Conservation (phyloP, 2,797 vertebrate species). For the Cossypha niveicapilla region DNA sequence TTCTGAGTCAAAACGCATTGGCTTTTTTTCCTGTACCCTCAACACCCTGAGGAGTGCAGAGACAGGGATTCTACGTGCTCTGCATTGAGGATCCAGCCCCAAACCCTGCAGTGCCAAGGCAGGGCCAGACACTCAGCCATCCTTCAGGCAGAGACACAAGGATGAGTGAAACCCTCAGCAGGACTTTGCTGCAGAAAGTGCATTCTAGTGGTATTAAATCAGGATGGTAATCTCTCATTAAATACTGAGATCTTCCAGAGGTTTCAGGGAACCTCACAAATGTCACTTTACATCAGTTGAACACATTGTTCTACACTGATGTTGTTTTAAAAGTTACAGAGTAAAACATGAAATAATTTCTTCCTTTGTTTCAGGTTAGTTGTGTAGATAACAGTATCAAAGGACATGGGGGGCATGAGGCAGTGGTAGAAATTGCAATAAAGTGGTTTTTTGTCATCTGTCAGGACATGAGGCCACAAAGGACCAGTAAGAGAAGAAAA, state of each 20-base stretch:
- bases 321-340: neutral
- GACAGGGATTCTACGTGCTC: fast-evolving
- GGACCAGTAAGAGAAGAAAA: neutral
- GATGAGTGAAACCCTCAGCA: neutral
- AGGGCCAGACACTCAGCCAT: neutral
- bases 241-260: neutral
- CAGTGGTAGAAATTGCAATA: neutral
- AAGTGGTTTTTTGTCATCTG: neutral
- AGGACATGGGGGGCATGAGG: neutral
- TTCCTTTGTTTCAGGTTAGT: neutral
- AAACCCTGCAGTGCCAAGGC: neutral
- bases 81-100: neutral
- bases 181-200: neutral
- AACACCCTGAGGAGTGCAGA: neutral
- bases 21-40: neutral
- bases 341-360: neutral
- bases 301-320: neutral
- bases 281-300: neutral
- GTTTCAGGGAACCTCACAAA: neutral
- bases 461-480: neutral
- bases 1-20: neutral
- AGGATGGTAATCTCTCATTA: neutral
- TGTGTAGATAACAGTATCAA: neutral
- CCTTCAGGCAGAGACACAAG: neutral
- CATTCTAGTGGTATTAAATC: neutral